Percentiles rank a stretch among this genome's conserved stretches.
These are phyloP conservation scores for Eupithecia centaureata DNA, from an alignment of 2,888 invertebrate genomes.

Conservation along the genomic window DNA sequence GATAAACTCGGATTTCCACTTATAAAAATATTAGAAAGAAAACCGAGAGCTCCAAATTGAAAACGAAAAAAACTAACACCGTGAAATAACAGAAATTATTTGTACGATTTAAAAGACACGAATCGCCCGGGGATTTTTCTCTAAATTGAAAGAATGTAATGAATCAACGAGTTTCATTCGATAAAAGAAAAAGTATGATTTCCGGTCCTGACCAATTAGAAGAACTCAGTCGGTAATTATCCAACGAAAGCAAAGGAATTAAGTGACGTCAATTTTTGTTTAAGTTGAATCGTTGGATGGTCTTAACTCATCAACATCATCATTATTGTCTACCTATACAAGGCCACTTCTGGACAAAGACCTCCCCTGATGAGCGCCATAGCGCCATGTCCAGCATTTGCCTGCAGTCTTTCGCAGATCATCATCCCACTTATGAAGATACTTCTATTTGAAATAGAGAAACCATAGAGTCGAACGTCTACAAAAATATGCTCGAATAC, in stretches of 20 bases:
- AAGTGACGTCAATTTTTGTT: background rate
- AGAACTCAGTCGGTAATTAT: constrained; percentile 1
- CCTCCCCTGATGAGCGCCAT: too few species aligned
- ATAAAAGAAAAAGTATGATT: background rate
- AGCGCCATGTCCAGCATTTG: too few species aligned
- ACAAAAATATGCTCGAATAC: background rate
- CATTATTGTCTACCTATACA: too few species aligned
- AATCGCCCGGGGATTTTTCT: background rate
- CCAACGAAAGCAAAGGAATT: background rate
- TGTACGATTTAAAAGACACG: constrained; percentile 8
- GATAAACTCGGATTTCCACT: background rate
- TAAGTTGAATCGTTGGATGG: background rate
- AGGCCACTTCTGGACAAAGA: too few species aligned
- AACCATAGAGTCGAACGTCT: background rate
- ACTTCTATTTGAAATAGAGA: too few species aligned
- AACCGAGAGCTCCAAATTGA: background rate
- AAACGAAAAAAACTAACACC: constrained; percentile 12
- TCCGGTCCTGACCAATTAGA: constrained; percentile 1
- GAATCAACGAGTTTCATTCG: background rate
- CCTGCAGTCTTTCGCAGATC: too few species aligned
- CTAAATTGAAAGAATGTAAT: constrained; percentile 6
- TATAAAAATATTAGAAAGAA: background rate
- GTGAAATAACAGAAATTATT: constrained; percentile 9
- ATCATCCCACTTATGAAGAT: too few species aligned
- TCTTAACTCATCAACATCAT: background rate